phyloP scores from a whole-genome alignment of 2,113 vertebrate species.

The Epinephelus cyanopodus region DNA sequence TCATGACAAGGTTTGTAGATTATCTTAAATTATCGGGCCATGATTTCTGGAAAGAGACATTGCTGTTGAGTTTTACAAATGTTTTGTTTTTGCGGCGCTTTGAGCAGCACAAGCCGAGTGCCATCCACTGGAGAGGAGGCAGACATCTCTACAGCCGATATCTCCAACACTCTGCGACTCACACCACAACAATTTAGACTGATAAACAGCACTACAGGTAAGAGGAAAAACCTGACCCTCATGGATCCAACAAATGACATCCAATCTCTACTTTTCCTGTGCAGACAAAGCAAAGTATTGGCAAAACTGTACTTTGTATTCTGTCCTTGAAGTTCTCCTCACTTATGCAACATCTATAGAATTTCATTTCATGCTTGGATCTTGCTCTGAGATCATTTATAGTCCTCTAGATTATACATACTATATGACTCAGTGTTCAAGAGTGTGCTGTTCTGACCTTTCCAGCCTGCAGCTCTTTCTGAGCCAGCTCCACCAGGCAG shows the following conservation, averaged over 20 bases:
- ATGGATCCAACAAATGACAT: background rate
- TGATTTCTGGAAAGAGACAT: no score
- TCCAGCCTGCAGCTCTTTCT: conserved; percentile 89
- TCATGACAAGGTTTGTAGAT: no score
- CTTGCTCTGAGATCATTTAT: background rate
- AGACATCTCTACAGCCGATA: no score
- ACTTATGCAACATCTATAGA: conserved; percentile 2
- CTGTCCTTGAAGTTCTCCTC: background rate
- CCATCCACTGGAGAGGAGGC: no score
- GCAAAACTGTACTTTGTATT: background rate
- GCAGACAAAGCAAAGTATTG: background rate
- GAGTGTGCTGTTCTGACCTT: conserved; percentile 86
- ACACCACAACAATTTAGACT: no score
- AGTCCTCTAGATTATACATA: conserved; percentile 1
- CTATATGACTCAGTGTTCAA: conserved; percentile 7
- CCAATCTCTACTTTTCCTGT: background rate
- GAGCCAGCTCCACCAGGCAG: conserved; percentile 93
- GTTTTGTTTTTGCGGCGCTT: no score
- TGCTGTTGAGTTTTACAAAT: no score
- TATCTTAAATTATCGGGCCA: no score
- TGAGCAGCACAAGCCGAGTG: no score
- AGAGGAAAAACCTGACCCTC: background rate
- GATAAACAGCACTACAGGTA: no score
- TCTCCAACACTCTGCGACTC: no score
- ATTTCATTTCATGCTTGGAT: conserved; percentile 15